Evolutionary conservation across 2,797 vertebrate genomes (phyloP).

Genomic region (Chelidonichthys spinosus): DNA sequence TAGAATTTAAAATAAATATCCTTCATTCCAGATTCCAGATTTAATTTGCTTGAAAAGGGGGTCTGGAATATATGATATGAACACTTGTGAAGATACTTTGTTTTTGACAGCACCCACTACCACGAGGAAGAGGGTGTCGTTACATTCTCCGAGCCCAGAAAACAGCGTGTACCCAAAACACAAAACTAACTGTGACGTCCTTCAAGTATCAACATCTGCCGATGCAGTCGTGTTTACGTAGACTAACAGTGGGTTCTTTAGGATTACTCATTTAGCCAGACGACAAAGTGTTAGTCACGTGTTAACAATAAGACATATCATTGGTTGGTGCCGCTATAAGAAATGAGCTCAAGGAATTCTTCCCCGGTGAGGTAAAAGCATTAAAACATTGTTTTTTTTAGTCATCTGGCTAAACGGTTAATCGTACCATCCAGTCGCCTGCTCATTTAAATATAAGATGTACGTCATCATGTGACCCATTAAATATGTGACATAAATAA

Average conservation of each 20-base stretch:
- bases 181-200: conserved; percentile 25
- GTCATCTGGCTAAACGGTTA: conserved; percentile 41
- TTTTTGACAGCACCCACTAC: neutral
- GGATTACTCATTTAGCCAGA: conserved; percentile 43
- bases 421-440: conserved; percentile 2
- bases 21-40: conserved; percentile 1
- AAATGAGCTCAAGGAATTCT: conserved; percentile 3
- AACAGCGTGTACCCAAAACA: conserved; percentile 4
- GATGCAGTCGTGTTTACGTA: conserved; percentile 7
- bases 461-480: conserved; percentile 9
- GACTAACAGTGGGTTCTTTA: conserved; percentile 9
- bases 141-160: conserved; percentile 8
- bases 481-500: neutral
- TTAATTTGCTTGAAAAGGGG: neutral
- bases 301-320: conserved; percentile 20
- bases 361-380: neutral
- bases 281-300: conserved; percentile 14
- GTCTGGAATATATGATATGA: conserved; percentile 3
- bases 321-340: conserved; percentile 12
- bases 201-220: conserved; percentile 53
- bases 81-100: neutral
- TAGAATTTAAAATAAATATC: conserved; percentile 16
- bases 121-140: neutral
- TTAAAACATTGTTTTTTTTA: neutral
- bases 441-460: conserved; percentile 2